phyloP scores from a whole-genome alignment of 2,797 vertebrate species.

The Chloroceryle amazona region DNA sequence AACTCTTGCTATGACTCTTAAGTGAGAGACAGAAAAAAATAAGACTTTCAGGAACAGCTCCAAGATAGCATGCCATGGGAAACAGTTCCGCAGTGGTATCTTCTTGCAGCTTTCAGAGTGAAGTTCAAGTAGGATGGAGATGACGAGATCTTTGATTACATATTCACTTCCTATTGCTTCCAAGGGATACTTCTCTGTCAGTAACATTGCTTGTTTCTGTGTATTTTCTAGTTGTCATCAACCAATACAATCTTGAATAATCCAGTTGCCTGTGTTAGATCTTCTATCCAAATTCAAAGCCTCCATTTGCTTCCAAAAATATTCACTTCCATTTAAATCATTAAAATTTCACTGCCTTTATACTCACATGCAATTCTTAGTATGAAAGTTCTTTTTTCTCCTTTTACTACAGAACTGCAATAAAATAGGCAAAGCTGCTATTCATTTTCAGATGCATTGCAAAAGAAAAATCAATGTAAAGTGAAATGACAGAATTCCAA shows the following conservation, averaged over 20 bases:
- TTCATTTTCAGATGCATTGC: background rate
- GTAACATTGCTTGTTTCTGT: background rate
- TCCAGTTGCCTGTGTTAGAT: background rate
- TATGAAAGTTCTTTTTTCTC: background rate
- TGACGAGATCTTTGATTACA: background rate
- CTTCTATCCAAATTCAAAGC: background rate
- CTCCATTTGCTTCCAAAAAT: background rate
- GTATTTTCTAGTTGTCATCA: background rate
- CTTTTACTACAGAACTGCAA: background rate
- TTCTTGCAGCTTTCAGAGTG: background rate
- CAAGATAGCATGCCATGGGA: background rate
- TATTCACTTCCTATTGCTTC: background rate
- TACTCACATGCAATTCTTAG: background rate
- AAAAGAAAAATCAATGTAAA: constrained; percentile 1
- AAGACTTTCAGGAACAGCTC: background rate
- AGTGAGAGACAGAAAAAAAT: background rate
- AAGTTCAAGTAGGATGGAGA: background rate
- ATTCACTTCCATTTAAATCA: background rate
- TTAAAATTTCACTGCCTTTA: background rate
- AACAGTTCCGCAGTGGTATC: background rate
- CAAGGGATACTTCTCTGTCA: background rate
- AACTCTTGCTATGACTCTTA: background rate
- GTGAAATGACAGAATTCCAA: background rate
- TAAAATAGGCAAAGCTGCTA: background rate
- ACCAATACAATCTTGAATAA: background rate